phyloP scores from a whole-genome alignment of 2,113 vertebrate genomes.

The Daubentonia madagascariensis region DNA sequence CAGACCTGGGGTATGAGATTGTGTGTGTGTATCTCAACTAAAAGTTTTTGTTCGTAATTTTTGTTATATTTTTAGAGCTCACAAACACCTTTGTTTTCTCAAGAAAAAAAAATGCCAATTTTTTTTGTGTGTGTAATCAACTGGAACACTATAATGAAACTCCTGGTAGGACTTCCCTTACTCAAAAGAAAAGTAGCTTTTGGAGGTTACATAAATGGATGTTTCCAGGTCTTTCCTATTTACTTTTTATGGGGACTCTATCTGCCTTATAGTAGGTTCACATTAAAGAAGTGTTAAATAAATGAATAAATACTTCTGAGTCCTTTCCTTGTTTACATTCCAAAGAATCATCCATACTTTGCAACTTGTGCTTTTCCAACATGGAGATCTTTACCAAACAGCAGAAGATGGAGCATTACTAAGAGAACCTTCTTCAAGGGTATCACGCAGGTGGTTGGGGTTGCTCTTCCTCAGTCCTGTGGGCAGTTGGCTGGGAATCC shows the following conservation, averaged over 20 bases:
- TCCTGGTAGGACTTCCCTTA: neutral
- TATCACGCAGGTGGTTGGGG: neutral
- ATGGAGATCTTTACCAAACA: neutral
- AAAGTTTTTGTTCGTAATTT: neutral
- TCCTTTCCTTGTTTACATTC: neutral
- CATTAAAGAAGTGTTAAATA: neutral
- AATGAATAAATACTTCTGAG: neutral
- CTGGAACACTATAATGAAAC: neutral
- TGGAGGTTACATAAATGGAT: neutral
- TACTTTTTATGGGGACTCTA: neutral
- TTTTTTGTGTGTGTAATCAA: neutral
- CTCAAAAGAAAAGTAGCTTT: neutral
- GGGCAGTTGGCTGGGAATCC: neutral
- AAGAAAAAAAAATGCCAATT: neutral
- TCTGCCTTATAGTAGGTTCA: neutral
- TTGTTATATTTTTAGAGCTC: neutral
- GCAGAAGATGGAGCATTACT: neutral
- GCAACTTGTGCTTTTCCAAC: neutral
- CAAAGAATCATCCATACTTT: neutral
- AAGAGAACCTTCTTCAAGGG: neutral
- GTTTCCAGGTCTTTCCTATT: neutral
- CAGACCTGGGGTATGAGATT: neutral
- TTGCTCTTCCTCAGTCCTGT: neutral
- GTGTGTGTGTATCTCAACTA: neutral
- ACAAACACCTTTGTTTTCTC: neutral